Conservation (phyloP, 2,797 vertebrate species). For the Knipowitschia caucasica region DNA sequence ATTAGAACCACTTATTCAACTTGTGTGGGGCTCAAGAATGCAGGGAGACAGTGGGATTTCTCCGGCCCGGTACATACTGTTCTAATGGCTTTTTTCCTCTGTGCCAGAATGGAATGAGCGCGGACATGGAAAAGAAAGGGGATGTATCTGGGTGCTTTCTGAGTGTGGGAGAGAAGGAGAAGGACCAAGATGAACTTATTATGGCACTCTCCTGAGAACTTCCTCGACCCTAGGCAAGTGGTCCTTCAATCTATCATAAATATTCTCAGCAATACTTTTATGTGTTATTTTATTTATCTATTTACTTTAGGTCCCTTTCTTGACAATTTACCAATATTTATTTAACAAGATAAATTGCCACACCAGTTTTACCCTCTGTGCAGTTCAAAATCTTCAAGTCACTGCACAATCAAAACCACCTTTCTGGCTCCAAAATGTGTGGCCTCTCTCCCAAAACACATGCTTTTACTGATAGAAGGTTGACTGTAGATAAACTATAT, state of each 20-base stretch:
- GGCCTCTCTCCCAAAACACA: too few species aligned
- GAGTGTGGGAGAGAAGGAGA: constrained; percentile 27
- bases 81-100: constrained; percentile 47
- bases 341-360: too few species aligned
- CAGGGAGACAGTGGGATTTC: constrained; percentile 18
- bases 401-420: too few species aligned
- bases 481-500: too few species aligned
- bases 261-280: background rate
- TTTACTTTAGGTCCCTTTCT: too few species aligned
- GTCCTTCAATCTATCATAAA: background rate
- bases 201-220: constrained; percentile 1
- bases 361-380: background rate
- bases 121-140: constrained; percentile 30
- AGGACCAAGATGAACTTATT: constrained; percentile 16
- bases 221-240: background rate
- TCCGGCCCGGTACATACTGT: constrained; percentile 53
- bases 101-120: constrained; percentile 49
- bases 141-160: constrained; percentile 18
- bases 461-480: too few species aligned
- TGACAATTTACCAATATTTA: too few species aligned
- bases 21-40: constrained; percentile 14
- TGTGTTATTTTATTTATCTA: too few species aligned
- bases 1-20: constrained; percentile 8
- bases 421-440: too few species aligned
- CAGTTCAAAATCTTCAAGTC: too few species aligned